phyloP scores from a whole-genome alignment of 2,888 invertebrate genomes.

The Halictus ligatus region DNA sequence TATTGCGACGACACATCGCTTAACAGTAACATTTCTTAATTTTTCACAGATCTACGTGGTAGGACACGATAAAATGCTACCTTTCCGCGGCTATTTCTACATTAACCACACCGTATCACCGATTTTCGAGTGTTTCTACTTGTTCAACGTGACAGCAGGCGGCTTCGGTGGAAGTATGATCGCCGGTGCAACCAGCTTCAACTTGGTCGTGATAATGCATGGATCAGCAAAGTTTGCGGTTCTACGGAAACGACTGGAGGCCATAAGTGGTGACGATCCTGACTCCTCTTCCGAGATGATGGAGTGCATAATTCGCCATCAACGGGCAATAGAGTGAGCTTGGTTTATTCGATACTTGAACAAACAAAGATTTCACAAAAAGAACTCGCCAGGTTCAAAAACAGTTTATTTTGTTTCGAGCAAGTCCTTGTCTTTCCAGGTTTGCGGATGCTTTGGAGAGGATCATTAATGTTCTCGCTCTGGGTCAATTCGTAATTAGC shows the following conservation, averaged over 20 bases:
- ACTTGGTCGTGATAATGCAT: constrained; percentile 75
- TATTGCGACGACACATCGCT: background rate
- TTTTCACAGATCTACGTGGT: constrained; percentile 61
- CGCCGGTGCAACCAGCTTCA: constrained; percentile 74
- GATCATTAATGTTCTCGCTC: constrained; percentile 75
- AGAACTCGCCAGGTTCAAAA: background rate
- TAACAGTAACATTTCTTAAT: background rate
- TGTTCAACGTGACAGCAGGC: constrained; percentile 66
- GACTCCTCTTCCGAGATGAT: constrained; percentile 39
- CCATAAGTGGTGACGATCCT: constrained; percentile 60
- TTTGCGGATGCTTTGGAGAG: constrained; percentile 77
- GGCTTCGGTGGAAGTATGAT: constrained; percentile 69
- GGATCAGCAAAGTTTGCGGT: constrained; percentile 77
- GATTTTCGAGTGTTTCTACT: constrained; percentile 69
- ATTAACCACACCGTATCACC: constrained; percentile 72
- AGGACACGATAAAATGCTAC: constrained; percentile 64
- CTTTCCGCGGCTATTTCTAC: constrained; percentile 76
- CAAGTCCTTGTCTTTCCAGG: constrained; percentile 59
- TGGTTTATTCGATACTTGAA: background rate
- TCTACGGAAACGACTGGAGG: constrained; percentile 69
- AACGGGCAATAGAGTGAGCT: constrained; percentile 75
- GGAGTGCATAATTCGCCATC: constrained; percentile 74
- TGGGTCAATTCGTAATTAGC: constrained; percentile 78
- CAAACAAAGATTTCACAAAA: background rate
- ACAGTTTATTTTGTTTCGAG: background rate